Evolutionary conservation across 2,888 invertebrate genomes (phyloP).

Genomic region (Megalurothrips usitatus): DNA sequence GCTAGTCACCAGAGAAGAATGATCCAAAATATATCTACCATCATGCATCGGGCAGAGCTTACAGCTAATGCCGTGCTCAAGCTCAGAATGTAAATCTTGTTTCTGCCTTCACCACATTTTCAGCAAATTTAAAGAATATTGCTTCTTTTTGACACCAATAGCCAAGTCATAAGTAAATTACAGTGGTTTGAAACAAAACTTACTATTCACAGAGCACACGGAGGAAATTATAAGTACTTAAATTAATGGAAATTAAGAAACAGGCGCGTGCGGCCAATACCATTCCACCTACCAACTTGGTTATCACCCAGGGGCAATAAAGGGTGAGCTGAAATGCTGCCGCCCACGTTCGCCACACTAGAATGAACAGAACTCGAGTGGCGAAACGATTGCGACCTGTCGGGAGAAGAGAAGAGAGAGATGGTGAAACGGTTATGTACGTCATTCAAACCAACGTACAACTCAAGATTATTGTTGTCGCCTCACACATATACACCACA

Average conservation of each 20-base stretch:
- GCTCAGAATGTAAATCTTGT: constrained; percentile 1
- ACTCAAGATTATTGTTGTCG: background rate
- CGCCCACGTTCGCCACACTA: constrained; percentile 68
- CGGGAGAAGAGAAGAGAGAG: constrained; percentile 25
- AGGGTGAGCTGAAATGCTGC: constrained; percentile 90
- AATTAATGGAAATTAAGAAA: constrained; percentile 27
- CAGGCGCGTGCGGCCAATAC: constrained; percentile 27
- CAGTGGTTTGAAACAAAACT: background rate
- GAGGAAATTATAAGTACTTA: constrained; percentile 3
- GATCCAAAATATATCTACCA: background rate
- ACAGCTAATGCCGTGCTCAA: background rate
- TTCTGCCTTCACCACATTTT: background rate
- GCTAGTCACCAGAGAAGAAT: constrained; percentile 8
- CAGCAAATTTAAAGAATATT: background rate
- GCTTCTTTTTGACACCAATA: background rate
- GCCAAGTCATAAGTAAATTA: background rate
- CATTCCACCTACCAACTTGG: constrained; percentile 49
- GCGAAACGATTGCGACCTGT: constrained; percentile 92
- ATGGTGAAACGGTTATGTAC: background rate
- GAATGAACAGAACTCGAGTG: constrained; percentile 70
- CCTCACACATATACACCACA: background rate
- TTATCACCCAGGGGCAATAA: constrained; percentile 75
- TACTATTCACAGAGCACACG: constrained; percentile 17
- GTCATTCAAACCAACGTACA: background rate
- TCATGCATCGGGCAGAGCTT: constrained; percentile 20